phyloP scores from a whole-genome alignment of 1,140 invertebrate species.

The Vanessa atalanta region DNA sequence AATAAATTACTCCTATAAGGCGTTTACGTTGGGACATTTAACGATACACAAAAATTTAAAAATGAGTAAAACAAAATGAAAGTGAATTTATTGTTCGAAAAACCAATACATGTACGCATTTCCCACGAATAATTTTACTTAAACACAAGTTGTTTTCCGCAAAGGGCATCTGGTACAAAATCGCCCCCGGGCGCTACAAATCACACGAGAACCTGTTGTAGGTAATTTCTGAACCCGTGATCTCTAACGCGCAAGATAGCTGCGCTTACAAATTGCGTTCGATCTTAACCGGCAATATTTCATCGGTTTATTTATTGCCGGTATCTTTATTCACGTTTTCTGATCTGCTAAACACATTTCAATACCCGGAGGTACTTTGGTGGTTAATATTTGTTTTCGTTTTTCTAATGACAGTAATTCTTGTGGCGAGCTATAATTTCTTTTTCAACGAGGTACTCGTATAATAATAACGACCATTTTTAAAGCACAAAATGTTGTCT shows the following conservation, averaged over 20 bases:
- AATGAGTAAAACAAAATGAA: background rate
- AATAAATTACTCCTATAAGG: too few species aligned
- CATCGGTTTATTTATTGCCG: constrained; percentile 72
- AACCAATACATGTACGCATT: constrained; percentile 35
- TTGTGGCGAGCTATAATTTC: too few species aligned
- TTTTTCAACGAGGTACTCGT: too few species aligned
- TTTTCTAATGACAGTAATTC: background rate
- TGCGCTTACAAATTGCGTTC: constrained; percentile 73
- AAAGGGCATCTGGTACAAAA: constrained; percentile 68
- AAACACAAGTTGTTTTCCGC: constrained; percentile 65
- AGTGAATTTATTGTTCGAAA: background rate
- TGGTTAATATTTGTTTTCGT: constrained; percentile 5
- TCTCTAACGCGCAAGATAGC: constrained; percentile 69
- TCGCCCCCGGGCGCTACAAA: constrained; percentile 73
- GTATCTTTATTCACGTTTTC: constrained; percentile 48
- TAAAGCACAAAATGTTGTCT: too few species aligned
- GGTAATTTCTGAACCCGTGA: constrained; percentile 67
- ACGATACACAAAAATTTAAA: background rate
- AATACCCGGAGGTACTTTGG: background rate
- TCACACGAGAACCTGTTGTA: constrained; percentile 79
- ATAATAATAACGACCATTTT: too few species aligned
- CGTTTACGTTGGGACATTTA: too few species aligned
- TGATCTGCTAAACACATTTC: constrained; percentile 17
- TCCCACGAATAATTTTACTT: constrained; percentile 59
- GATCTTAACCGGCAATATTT: constrained; percentile 75